A percentile compares a stretch with the other conserved stretches of the same genome.
Conservation (phyloP, 2,797 vertebrate species). For the Pachyuromys duprasi region DNA sequence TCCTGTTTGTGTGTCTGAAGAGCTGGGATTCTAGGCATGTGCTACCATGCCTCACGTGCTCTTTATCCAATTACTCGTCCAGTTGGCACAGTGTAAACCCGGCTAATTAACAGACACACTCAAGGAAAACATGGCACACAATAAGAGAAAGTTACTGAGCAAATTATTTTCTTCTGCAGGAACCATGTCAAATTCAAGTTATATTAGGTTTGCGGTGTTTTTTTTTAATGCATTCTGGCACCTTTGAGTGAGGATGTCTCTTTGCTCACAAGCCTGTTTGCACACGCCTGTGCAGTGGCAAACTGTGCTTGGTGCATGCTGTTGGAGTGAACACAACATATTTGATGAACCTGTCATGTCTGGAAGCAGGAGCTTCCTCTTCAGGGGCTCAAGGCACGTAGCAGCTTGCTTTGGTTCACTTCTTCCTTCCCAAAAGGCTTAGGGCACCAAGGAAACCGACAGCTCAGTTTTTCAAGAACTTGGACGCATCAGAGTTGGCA, state of each 20-base stretch:
- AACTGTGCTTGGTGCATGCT: background rate
- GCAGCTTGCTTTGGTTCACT: constrained; percentile 56
- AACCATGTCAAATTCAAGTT: background rate
- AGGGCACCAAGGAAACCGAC: constrained; percentile 52
- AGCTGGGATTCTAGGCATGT: background rate
- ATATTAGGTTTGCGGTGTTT: background rate
- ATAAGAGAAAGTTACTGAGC: constrained; percentile 61
- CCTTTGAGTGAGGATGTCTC: constrained; percentile 1
- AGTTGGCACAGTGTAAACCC: background rate
- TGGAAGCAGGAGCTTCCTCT: constrained; percentile 61
- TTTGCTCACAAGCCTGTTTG: background rate
- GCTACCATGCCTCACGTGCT: too few relatives aligned
- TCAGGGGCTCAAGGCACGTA: constrained; percentile 1
- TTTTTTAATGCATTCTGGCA: background rate
- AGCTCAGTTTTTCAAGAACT: constrained; percentile 67
- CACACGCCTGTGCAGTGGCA: background rate
- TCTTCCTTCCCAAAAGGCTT: constrained; percentile 66
- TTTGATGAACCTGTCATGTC: constrained; percentile 71
- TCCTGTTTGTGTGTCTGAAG: background rate
- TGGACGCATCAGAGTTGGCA: constrained; percentile 57
- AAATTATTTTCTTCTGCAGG: constrained; percentile 50
- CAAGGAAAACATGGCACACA: constrained; percentile 62
- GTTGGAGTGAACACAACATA: constrained; percentile 47
- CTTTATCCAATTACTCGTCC: background rate
- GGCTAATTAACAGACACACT: constrained; percentile 30